phyloP scores from a whole-genome alignment of 2,113 vertebrate genomes.

The Pantherophis guttatus region DNA sequence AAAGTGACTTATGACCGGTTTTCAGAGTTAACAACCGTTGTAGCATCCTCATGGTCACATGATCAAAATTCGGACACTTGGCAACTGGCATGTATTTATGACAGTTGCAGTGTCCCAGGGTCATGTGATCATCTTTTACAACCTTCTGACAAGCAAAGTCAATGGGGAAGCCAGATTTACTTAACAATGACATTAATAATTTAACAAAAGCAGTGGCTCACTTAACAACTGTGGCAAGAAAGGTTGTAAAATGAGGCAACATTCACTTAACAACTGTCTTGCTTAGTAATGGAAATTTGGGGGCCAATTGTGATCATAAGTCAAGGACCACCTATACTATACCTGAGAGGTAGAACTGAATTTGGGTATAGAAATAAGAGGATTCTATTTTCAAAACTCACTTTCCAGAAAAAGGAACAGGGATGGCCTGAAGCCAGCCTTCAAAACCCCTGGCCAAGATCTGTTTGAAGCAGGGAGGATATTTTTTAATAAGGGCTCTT shows the following conservation, averaged over 20 bases:
- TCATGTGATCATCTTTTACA: not conserved
- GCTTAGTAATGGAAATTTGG: not conserved
- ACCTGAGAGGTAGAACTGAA: not conserved
- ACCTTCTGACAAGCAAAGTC: not conserved
- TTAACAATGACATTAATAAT: not conserved
- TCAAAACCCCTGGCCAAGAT: not conserved
- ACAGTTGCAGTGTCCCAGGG: not conserved
- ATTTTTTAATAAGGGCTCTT: constrained; percentile 8
- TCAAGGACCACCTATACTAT: not conserved
- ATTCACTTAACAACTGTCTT: not conserved
- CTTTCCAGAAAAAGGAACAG: not conserved
- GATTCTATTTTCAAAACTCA: not conserved
- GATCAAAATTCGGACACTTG: not conserved
- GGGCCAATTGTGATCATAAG: not conserved
- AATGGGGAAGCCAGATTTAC: not conserved
- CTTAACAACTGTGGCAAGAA: not conserved
- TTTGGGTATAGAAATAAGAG: not conserved
- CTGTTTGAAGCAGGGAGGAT: not conserved
- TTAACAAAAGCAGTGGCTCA: not conserved
- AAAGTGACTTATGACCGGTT: not conserved
- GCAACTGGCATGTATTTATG: not conserved
- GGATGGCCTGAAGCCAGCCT: not conserved
- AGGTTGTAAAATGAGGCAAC: not conserved
- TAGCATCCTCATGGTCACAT: not conserved
- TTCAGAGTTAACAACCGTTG: not conserved